Evolutionary conservation across 2,888 invertebrate genomes (phyloP), one percentile per base, ranked within the genome.

Genomic region (Neocrepidodera transversa): DNA sequence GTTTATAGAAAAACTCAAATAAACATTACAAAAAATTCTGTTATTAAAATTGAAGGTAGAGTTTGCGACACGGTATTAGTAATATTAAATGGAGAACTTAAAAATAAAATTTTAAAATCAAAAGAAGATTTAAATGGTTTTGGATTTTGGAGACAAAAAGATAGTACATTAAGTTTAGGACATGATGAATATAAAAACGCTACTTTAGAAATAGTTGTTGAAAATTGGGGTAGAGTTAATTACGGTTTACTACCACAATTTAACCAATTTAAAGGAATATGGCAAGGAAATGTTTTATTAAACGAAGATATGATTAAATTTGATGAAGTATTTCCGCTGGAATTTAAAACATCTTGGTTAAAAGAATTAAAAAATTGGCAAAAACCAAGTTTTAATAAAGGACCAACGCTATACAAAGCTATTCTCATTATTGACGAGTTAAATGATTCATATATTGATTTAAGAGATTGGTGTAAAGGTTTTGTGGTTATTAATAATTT

Each of bases 151-250:
- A 70, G 68, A 51, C 16, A 62, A 11, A 61, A 71, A 61, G 69
- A 79, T 64, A 73, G 75, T 1, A 71, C 64, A 11, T 60, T 80
- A 23, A 61, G 61, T 13, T 52, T 81, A 6, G 53, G 67, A 2
- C 36, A 64, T 4, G 18, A 55, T 5, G 62, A 55, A 11, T 60
- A 67, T 13, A 62, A 66, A 13, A 69, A 72, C 2, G 75, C 75
- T 2, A 76, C 75, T 48, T 58, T 84, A 13, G 79, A 80, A 55
- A 61, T 84, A 5, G 68, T 86, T 1, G 80, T 82, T 1, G 95
- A 95, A 80, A 93, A 91, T 76, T 91, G 90, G 81, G 95, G 95
- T 3, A 84, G 93, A 49, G 85, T 90, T 35, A 92, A 92, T 76
- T 76, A 69, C 43, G 78, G 78, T 5, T 59, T 65, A 49, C 45